Base-by-base conservation (phyloP, 2,113 vertebrate species). In the Pseudopipra pipra region DNA sequence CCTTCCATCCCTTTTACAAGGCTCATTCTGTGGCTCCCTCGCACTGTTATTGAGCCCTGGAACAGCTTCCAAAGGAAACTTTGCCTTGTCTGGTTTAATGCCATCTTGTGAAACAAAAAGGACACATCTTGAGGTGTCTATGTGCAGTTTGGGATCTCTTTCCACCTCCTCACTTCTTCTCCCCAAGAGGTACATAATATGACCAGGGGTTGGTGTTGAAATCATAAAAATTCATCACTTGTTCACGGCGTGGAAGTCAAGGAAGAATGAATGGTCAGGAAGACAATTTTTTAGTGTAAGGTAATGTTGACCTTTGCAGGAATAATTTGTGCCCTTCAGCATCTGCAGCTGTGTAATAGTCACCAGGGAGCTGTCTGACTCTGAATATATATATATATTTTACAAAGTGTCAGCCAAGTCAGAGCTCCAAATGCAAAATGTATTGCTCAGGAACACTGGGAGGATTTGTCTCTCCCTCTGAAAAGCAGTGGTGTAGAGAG, bases 281-380 rank as follows among this genome's bases (percentile, higher is more conserved):
- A 96, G 94, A 96, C 92, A 93, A 96, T 97, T 96, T 97, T 97
- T 96, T 94, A 94, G 95, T 85, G 93, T 96, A 97, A 96, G 90
- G 93, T 96, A 97, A 97, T 95, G 93, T 90, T 86, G 96, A 97
- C 96, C 96, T 84, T 78, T 87, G 90, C 83, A 92, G 88, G 83
- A 96, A 93, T 96, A 96, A 97, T 96, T 90, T 96, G 88, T 95
- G 96, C 93, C 95, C 95, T 95, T 96, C 96, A 96, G 93, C 95
- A 96, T 97, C 95, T 96, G 96, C 96, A 96, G 96, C 96, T 97
- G 95, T 93, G 90, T 93, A 96, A 93, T 93, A 94, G 79, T 79
- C 96, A 94, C 93, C 30, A 28, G 96, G 93, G 96, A 93, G 70
- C 46, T 94, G 83, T 94, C 85, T 90, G 83, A 81, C 87, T 95